phyloP scores from a whole-genome alignment of 2,888 invertebrate species.

The Protophormia terraenovae region DNA sequence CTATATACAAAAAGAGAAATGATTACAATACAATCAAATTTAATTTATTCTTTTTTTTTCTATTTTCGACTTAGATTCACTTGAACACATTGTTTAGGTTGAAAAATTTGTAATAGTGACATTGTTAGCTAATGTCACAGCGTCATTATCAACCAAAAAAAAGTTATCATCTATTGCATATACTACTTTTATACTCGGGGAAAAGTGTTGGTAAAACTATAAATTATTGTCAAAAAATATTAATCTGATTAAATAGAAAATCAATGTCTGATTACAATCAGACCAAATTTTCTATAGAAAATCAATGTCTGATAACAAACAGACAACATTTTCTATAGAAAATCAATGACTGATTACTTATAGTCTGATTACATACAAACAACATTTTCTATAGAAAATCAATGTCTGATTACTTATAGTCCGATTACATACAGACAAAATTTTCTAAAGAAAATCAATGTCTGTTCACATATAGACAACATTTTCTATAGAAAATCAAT shows the following conservation, averaged over 20 bases:
- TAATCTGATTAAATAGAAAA: neutral
- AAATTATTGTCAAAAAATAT: neutral
- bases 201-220: neutral
- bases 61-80: neutral
- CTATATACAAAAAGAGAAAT: constrained; percentile 7
- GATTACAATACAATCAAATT: constrained; percentile 47
- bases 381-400: neutral
- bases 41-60: constrained; percentile 43
- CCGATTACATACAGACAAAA: neutral
- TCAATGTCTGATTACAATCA: too few relatives aligned
- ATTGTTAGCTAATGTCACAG: constrained; percentile 48
- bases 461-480: neutral
- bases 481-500: neutral
- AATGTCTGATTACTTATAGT: too few relatives aligned
- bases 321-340: neutral
- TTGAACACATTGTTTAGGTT: constrained; percentile 1
- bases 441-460: neutral
- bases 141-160: neutral
- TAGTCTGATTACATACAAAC: neutral
- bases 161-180: neutral
- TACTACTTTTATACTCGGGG: neutral
- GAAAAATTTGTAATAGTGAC: constrained; percentile 27
- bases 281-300: neutral
- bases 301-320: too few relatives aligned
- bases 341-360: neutral